These are phyloP conservation scores for Alligator mississippiensis DNA, from an alignment of 2,113 vertebrate genomes.

Conservation along the genomic window DNA sequence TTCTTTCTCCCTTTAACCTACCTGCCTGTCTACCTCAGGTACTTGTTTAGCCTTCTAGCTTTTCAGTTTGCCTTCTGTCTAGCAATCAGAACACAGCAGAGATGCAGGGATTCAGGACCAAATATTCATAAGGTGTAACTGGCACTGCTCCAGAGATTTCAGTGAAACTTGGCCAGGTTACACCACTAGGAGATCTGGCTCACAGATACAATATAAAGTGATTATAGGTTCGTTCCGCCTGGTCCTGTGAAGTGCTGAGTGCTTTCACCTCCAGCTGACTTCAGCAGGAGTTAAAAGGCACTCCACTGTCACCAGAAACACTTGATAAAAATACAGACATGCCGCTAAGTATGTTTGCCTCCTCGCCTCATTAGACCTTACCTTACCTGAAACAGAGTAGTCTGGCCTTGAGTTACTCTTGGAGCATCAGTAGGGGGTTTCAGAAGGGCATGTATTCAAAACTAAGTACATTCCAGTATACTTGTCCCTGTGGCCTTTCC, in stretches of 20 bases:
- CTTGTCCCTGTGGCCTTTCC: not conserved
- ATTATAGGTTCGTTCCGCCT: not conserved
- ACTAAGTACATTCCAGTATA: not conserved
- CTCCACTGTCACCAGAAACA: not conserved
- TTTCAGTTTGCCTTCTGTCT: not conserved
- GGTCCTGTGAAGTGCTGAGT: not conserved
- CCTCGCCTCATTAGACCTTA: not conserved
- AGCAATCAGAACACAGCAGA: not conserved
- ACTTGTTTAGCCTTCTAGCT: not conserved
- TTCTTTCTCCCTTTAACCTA: not conserved
- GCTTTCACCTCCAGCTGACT: not conserved
- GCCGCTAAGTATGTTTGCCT: not conserved
- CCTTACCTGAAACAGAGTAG: not conserved
- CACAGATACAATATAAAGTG: rapidly evolving
- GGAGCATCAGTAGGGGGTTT: not conserved
- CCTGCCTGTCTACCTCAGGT: not conserved
- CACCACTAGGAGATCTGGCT: not conserved
- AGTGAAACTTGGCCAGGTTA: not conserved
- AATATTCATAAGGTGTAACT: not conserved
- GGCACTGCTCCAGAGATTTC: not conserved
- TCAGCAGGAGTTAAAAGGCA: not conserved
- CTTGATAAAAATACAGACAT: not conserved
- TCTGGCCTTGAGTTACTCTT: rapidly evolving
- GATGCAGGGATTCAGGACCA: not conserved
- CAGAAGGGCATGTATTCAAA: not conserved